Conservation (phyloP, 2,888 invertebrate species). For the Piscicola geometra region DNA sequence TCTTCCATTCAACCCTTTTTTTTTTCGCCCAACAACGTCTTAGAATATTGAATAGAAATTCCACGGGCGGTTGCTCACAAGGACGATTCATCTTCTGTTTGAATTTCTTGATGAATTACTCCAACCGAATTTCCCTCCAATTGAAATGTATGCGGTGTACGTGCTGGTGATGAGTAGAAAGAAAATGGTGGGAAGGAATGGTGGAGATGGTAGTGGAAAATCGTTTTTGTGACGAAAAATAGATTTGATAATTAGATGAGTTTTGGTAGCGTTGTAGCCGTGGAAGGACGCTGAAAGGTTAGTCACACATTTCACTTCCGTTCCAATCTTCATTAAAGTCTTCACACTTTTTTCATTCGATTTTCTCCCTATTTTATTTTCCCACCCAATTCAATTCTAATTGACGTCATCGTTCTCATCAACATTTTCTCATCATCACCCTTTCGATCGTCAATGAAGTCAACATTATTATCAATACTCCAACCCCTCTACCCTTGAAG, state of each 20-base stretch:
- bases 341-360: too few species aligned
- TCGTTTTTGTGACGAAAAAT: too few species aligned
- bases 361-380: too few species aligned
- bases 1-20: too few species aligned
- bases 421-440: not conserved
- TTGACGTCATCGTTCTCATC: not conserved
- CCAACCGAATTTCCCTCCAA: slow-evolving; percentile 9
- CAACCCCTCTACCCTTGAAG: not conserved
- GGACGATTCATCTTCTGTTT: not conserved
- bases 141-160: slow-evolving; percentile 9
- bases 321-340: too few species aligned
- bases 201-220: too few species aligned
- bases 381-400: too few species aligned
- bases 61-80: not conserved
- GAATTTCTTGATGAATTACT: slow-evolving; percentile 10
- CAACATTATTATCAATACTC: not conserved
- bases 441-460: not conserved
- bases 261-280: too few species aligned
- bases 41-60: slow-evolving; percentile 11
- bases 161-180: not conserved
- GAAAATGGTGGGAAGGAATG: too few species aligned
- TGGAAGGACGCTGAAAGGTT: too few species aligned
- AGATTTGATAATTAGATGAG: too few species aligned
- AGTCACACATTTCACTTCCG: too few species aligned
- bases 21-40: not conserved